Evolutionary conservation across 35 echinoderm and acorn worm species (phyloP), one percentile per base, ranked within the genome.

Genomic region (Ophioderma brevispina): DNA sequence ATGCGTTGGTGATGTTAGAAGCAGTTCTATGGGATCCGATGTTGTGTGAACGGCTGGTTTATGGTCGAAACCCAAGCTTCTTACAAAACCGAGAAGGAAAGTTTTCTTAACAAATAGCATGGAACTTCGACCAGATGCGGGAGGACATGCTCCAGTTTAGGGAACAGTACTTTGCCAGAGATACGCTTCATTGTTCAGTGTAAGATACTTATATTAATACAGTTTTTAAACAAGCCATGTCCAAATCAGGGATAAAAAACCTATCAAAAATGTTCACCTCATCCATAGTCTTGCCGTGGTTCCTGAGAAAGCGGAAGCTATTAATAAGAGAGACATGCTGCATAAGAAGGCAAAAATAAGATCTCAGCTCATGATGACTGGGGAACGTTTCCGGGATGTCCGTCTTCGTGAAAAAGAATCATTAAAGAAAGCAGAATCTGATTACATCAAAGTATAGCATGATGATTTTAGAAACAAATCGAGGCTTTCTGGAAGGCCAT

Each of bases 271-370:
- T 37, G 15, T 31, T n/a, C 32, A 8, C 15, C n/a, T 38, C 80
- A 37, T n/a, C 32, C 70, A 77, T 64, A 90, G 56, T 43, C 52
- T 90, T 36, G 46, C 88, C 25, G 82, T 52, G 88, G 81, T 90
- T 83, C 75, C 59, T 33, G 13, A 79, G 15, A 37, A 40, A n/a
- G n/a, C 15, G 39, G 78, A 77, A 39, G 41, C 28, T 17, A 23
- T 79, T 18, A 56, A 77, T 25, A 78, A 36, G 39, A n/a, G 78
- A 31, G 31, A 89, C 31, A 55, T 39, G 39, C 40, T 36, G n/a
- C n/a, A 89, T 43, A 84, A 50, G 19, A 84, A 84, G 31, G 43
- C 39, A 50, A 84, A 84, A 43, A 3, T n/a, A 55, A 13, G 6
- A 8, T 17, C 46, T 3, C 18, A n/a, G n/a, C n/a, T n/a, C 32